These are phyloP conservation scores for Patella vulgata DNA, from an alignment of 1,140 invertebrate species.

Conservation along the genomic window DNA sequence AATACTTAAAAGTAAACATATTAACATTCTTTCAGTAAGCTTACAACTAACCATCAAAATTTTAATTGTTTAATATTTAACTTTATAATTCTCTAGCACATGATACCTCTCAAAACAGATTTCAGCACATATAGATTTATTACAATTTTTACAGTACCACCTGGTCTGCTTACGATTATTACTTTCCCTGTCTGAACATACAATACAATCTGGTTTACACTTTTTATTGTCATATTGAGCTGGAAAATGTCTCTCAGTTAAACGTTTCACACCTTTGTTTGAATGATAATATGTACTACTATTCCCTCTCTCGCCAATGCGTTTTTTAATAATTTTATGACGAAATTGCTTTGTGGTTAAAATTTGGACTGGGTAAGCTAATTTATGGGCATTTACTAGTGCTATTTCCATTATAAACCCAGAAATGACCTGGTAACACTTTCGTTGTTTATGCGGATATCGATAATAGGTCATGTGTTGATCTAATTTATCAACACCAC, in stretches of 20 bases:
- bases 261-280: not conserved
- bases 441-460: too few species aligned
- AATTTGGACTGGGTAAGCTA: not conserved
- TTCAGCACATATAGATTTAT: not conserved
- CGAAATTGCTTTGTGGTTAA: not conserved
- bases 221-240: not conserved
- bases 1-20: too few species aligned
- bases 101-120: conserved; percentile 1
- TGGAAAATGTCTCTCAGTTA: not conserved
- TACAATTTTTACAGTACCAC: not conserved
- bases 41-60: too few species aligned
- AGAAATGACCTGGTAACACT: not conserved
- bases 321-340: not conserved
- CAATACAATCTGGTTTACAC: not conserved
- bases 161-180: not conserved
- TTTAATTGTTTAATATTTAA: too few species aligned
- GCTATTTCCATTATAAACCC: conserved; percentile 2
- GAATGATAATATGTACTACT: not conserved
- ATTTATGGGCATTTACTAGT: not conserved
- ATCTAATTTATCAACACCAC: conserved; percentile 10
- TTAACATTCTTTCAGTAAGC: too few species aligned
- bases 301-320: not conserved
- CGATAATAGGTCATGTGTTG: conserved; percentile 13
- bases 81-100: too few species aligned
- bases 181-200: conserved; percentile 1